Evolutionary conservation across 2,113 vertebrate species (phyloP).

Genomic region (Piprites chloris): DNA sequence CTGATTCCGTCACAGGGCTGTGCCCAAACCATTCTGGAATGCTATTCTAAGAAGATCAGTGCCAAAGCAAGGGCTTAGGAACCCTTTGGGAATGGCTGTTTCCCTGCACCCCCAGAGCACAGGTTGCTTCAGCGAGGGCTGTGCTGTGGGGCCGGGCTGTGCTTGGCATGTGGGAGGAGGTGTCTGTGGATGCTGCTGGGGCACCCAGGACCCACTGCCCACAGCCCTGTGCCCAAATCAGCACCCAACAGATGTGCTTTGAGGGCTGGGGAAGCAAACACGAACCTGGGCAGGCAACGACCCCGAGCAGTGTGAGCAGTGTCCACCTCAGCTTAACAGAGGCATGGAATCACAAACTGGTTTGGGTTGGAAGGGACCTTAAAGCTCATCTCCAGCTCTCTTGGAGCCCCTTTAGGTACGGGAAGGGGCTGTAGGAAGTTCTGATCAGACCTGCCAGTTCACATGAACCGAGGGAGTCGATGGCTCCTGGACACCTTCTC

Average conservation of each 20-base stretch:
- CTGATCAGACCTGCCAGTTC: background rate
- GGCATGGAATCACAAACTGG: background rate
- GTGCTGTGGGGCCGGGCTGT: accelerated
- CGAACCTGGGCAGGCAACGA: background rate
- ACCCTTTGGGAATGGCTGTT: background rate
- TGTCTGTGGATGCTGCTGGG: background rate
- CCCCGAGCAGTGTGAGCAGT: too few species aligned
- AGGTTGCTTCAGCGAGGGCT: accelerated
- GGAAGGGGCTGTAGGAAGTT: background rate
- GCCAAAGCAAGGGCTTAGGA: background rate
- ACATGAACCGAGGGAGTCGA: too few species aligned
- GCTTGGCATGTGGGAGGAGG: accelerated
- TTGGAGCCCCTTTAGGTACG: background rate
- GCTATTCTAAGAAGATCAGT: background rate
- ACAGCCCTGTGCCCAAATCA: background rate
- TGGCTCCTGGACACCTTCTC: background rate
- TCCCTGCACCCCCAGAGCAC: background rate
- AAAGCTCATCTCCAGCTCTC: background rate
- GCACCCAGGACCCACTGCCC: too few species aligned
- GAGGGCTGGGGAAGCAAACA: accelerated
- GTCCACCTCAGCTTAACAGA: background rate
- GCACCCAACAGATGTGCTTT: accelerated
- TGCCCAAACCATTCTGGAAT: background rate
- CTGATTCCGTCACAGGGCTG: background rate
- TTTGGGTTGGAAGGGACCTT: background rate